Evolutionary conservation across 2,113 vertebrate species (phyloP).

Genomic region (Anthoscopus minutus): DNA sequence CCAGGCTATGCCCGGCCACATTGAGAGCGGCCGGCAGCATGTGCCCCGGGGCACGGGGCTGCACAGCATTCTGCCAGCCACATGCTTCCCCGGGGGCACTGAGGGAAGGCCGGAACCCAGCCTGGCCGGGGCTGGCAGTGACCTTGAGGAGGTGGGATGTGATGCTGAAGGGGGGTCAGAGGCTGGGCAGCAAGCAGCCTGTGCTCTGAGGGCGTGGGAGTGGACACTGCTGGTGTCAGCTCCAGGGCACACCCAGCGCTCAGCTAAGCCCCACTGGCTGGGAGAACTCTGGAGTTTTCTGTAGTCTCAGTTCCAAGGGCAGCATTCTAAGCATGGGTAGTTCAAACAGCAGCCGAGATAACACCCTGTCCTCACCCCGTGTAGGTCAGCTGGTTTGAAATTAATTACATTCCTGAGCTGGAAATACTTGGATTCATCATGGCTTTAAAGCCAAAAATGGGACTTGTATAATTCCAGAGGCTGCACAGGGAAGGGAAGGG

Average conservation of each 20-base stretch:
- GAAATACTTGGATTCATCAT: background rate
- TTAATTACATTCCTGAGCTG: background rate
- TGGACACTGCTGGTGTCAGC: background rate
- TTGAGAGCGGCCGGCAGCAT: background rate
- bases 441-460: background rate
- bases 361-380: background rate
- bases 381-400: background rate
- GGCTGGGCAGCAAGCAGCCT: background rate
- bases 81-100: background rate
- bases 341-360: background rate
- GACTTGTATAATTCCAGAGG: fast-evolving
- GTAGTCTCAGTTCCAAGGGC: background rate
- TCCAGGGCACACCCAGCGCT: background rate
- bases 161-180: background rate
- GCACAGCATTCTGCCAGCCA: background rate
- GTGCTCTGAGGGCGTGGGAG: background rate
- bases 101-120: background rate
- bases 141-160: background rate
- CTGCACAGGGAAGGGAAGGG: background rate
- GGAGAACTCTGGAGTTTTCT: background rate
- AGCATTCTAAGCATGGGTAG: background rate
- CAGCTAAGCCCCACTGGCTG: fast-evolving
- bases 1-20: slow-evolving; percentile 18
- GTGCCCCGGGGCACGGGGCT: background rate
- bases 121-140: background rate